phyloP scores from a whole-genome alignment of 2,888 invertebrate genomes.

The Agrochola circellaris region DNA sequence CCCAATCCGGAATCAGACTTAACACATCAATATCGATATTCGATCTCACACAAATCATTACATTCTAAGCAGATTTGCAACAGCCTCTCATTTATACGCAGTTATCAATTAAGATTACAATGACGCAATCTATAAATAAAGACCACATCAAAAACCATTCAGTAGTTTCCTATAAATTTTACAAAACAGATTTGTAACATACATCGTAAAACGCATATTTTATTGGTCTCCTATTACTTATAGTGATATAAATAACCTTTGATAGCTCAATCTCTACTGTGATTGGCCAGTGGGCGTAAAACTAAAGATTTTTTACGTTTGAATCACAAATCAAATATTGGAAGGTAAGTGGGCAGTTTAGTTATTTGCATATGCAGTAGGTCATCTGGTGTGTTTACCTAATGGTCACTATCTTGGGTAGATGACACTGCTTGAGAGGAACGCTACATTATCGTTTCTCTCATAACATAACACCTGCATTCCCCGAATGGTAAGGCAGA shows the following conservation, averaged over 20 bases:
- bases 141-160: constrained; percentile 56
- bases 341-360: constrained; percentile 43
- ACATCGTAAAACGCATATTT: constrained; percentile 57
- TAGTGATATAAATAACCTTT: constrained; percentile 54
- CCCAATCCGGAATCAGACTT: constrained; percentile 27
- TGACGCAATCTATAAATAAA: constrained; percentile 61
- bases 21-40: constrained; percentile 11
- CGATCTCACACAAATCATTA: constrained; percentile 40
- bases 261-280: constrained; percentile 64
- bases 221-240: constrained; percentile 46
- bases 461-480: neutral
- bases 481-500: neutral
- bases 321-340: constrained; percentile 66
- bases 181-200: constrained; percentile 64
- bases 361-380: constrained; percentile 55
- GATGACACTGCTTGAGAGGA: constrained; percentile 6
- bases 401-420: neutral
- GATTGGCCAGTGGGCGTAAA: constrained; percentile 67
- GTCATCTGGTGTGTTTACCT: constrained; percentile 16
- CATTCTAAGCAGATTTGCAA: constrained; percentile 23
- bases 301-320: constrained; percentile 56
- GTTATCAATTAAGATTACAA: constrained; percentile 64
- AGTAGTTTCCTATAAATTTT: constrained; percentile 65
- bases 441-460: neutral
- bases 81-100: constrained; percentile 45